phyloP scores from a whole-genome alignment of 2,113 vertebrate genomes.

The Rhabdomys dilectus region DNA sequence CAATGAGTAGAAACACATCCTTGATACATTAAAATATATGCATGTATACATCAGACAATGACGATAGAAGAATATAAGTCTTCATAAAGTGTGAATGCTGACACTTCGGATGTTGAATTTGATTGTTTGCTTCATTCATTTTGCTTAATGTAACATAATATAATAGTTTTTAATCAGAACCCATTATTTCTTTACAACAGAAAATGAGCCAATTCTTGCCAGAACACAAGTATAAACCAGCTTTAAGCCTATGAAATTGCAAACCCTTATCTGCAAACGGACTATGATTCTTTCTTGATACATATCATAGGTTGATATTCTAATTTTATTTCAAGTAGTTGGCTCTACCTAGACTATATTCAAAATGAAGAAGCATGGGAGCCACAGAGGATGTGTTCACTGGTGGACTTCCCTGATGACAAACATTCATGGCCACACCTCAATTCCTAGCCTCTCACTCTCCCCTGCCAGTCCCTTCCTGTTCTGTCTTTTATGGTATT shows the following conservation, averaged over 20 bases:
- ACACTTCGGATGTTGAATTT: background rate
- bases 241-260: background rate
- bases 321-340: background rate
- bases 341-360: background rate
- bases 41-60: background rate
- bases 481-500: background rate
- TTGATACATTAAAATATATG: background rate
- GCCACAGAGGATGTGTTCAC: background rate
- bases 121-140: conserved; percentile 8
- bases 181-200: background rate
- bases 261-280: background rate
- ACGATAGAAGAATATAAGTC: background rate
- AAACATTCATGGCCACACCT: background rate
- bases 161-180: background rate
- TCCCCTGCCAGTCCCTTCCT: background rate
- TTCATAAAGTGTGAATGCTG: background rate
- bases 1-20: background rate
- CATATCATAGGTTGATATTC: background rate
- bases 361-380: background rate
- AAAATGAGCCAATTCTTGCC: background rate
- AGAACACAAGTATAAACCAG: background rate
- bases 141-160: conserved; percentile 1
- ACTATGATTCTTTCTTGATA: background rate
- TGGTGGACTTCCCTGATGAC: background rate
- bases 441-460: background rate